phyloP scores from a whole-genome alignment of 2,888 invertebrate genomes.

The Cephonodes hylas region DNA sequence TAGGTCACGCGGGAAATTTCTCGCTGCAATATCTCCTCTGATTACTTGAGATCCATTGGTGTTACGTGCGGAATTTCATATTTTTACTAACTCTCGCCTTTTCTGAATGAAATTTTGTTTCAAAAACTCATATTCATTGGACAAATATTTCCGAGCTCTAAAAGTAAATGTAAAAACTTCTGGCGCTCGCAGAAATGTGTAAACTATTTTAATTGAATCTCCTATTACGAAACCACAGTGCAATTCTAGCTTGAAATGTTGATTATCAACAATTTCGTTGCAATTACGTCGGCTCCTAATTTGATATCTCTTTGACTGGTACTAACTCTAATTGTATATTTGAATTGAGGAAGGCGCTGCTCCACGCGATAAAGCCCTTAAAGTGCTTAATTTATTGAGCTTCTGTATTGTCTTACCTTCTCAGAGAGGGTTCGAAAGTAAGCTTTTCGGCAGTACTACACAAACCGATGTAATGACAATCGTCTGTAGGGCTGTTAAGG shows the following conservation, averaged over 20 bases:
- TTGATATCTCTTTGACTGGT: neutral
- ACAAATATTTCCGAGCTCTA: neutral
- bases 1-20: neutral
- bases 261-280: neutral
- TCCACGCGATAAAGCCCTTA: neutral
- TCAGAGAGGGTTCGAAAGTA: slow-evolving; percentile 17
- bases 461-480: neutral
- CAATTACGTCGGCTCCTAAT: neutral
- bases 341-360: neutral
- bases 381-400: slow-evolving; percentile 6
- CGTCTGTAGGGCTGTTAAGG: too few species aligned
- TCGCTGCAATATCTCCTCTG: neutral
- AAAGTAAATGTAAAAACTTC: too few species aligned
- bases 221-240: neutral
- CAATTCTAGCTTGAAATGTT: neutral
- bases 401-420: slow-evolving; percentile 9
- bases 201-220: neutral
- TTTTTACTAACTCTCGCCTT: neutral
- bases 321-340: neutral
- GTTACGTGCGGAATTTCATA: neutral
- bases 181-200: neutral
- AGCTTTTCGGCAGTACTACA: neutral
- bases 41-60: neutral
- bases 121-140: neutral
- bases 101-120: neutral